A percentile compares a stretch with the other conserved stretches of the same genome.
Evolutionary conservation across 2,888 invertebrate species (phyloP).

Genomic region (Emmelina monodactyla): DNA sequence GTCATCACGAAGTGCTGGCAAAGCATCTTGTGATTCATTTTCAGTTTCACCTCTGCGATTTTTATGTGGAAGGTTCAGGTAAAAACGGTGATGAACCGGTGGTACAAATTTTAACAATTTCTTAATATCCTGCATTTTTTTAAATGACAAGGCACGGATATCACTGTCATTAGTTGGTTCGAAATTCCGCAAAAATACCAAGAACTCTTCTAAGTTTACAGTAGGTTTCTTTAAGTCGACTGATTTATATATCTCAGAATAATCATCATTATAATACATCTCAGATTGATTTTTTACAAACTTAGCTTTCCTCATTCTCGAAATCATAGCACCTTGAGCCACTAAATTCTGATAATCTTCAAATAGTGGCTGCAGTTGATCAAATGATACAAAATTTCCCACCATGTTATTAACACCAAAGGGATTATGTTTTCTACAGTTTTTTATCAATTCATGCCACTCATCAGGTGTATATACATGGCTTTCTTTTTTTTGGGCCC

Average conservation of each 20-base stretch:
- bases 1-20: not conserved
- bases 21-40: not conserved
- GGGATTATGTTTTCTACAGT: slow-evolving; percentile 3
- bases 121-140: slow-evolving; percentile 6
- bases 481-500: slow-evolving; percentile 2
- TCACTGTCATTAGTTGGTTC: slow-evolving; percentile 4
- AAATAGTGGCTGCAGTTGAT: slow-evolving; percentile 2
- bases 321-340: slow-evolving; percentile 6
- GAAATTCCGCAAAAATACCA: slow-evolving; percentile 3
- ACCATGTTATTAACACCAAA: slow-evolving; percentile 3
- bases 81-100: slow-evolving; percentile 5
- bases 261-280: slow-evolving; percentile 4
- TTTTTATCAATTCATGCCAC: not conserved
- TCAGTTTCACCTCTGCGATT: slow-evolving; percentile 5
- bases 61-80: slow-evolving; percentile 5
- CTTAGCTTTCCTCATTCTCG: slow-evolving; percentile 2
- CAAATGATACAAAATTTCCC: slow-evolving; percentile 5
- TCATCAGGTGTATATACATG: slow-evolving; percentile 6
- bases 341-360: slow-evolving; percentile 7
- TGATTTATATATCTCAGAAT: not conserved
- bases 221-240: not conserved
- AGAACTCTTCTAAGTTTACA: not conserved
- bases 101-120: slow-evolving; percentile 6
- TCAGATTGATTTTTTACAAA: not conserved
- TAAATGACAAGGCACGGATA: slow-evolving; percentile 4